phyloP scores from a whole-genome alignment of 2,113 vertebrate species.

The Aleadryas rufinucha region DNA sequence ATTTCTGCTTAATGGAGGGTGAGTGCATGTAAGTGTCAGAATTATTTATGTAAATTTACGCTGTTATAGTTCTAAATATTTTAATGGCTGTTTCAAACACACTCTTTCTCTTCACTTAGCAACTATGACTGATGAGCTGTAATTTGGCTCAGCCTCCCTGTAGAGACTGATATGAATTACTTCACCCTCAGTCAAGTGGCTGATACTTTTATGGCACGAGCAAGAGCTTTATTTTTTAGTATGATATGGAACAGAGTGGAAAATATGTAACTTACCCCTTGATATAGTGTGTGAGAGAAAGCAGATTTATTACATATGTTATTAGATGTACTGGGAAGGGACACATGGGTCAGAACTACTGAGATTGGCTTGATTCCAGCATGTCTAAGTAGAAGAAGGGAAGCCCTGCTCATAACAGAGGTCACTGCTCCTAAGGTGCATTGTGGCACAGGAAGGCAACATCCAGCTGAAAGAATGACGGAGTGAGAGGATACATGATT shows the following conservation, averaged over 20 bases:
- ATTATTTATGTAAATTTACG: slow-evolving; percentile 22
- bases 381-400: neutral
- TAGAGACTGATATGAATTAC: neutral
- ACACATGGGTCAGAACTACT: neutral
- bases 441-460: neutral
- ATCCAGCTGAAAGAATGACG: neutral
- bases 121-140: neutral
- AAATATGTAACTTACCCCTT: neutral
- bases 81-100: slow-evolving; percentile 21
- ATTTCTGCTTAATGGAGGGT: neutral
- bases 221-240: neutral
- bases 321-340: neutral
- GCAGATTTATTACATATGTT: neutral
- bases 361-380: neutral
- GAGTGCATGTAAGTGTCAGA: neutral
- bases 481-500: neutral
- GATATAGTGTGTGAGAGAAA: neutral
- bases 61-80: neutral
- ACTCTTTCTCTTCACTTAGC: neutral
- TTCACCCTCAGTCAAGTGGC: neutral
- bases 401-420: neutral
- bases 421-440: neutral
- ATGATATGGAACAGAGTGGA: neutral
- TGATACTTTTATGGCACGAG: neutral
- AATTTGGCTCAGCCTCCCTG: neutral